Evolutionary conservation across 2,113 vertebrate genomes (phyloP), one percentile per base, ranked within the genome.

Genomic region (Tonatia bakeri): DNA sequence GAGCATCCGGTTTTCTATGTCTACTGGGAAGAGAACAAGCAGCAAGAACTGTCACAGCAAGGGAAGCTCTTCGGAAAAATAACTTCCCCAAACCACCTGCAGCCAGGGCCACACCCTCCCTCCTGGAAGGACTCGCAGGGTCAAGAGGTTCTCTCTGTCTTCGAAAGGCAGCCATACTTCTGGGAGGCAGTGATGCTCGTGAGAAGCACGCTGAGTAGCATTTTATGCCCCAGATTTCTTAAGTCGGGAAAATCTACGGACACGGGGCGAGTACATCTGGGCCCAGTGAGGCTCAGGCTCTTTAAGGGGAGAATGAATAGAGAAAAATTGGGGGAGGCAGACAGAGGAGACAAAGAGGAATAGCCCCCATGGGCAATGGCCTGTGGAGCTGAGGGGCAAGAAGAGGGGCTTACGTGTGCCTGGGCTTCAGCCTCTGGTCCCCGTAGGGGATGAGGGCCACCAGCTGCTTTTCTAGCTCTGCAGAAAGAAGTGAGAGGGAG

Each of bases 361-460:
- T 4, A 93, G 28, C 19, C 9, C 43, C 36, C 36, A 67, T 2
- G 15, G 36, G 19, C 14, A 12, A 94, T 1, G 1, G 61, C 12
- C 12, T 36, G 26, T 67, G 67, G 69, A 87, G 22, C 22, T 70
- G 8, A 52, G 31, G 7, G 33, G 26, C 14, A 69, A 56, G 13
- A 79, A 52, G 33, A 72, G 12, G 50, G 36, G 67, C 98, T 98
- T 97, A 98, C 98, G 98, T 98, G 94, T 91, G 96, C 40, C 97
- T 97, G 72, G 98, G 98, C 82, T 98, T 98, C 94, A 98, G 96
- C 61, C 98, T 96, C 88, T 98, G 98, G 95, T 98, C 98, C 69
- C 98, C 98, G 4, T 98, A 98, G 13, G 98, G 98, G 87, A 98
- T 98, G 80, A 98, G 98, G 67, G 98, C 98, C 61, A 98, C 98